Percentiles rank a stretch among this genome's conserved stretches.
These are phyloP conservation scores for Myotis davidii DNA, from an alignment of 2,113 vertebrate genomes.

Conservation along the genomic window DNA sequence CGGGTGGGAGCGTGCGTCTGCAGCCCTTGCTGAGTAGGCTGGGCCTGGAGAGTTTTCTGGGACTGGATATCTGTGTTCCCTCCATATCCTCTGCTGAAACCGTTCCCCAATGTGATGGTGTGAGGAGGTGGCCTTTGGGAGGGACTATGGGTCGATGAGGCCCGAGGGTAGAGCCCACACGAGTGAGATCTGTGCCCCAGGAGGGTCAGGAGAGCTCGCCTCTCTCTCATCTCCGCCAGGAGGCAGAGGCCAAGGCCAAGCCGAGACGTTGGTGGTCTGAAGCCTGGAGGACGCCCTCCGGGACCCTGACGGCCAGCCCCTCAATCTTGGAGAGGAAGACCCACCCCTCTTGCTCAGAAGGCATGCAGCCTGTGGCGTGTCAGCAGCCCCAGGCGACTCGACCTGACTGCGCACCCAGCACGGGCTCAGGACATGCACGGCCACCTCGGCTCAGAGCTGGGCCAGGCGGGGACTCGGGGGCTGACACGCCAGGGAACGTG, in stretches of 20 bases:
- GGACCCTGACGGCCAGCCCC: not conserved
- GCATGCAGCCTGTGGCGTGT: fast-evolving
- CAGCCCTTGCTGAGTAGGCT: fast-evolving
- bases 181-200: not conserved
- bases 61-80: not conserved
- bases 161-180: fast-evolving
- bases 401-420: not conserved
- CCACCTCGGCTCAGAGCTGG: not conserved
- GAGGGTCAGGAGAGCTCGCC: not conserved
- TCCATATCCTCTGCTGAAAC: not conserved
- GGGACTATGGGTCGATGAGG: not conserved
- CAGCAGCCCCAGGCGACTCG: not conserved
- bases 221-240: not conserved
- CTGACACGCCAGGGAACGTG: not conserved
- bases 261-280: not conserved
- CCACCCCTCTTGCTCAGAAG: not conserved
- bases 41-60: not conserved
- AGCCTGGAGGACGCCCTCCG: not conserved
- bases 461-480: not conserved
- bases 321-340: not conserved
- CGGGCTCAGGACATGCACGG: not conserved
- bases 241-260: too few relatives aligned
- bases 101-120: fast-evolving
- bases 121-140: not conserved
- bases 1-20: not conserved